Evolutionary conservation across 1,140 invertebrate genomes (phyloP).

Genomic region (Argopecten irradians): DNA sequence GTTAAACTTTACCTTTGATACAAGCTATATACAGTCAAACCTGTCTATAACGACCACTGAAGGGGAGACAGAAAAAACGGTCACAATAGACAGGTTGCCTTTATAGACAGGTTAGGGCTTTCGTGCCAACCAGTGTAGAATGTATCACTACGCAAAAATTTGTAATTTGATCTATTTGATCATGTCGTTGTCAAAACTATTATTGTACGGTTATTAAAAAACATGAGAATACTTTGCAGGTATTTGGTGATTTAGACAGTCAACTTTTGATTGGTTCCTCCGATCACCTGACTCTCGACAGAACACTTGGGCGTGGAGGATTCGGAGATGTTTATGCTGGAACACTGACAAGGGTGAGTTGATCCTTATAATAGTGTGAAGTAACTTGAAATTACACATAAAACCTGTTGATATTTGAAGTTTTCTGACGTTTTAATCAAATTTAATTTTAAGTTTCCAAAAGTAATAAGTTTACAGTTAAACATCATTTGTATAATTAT

Average conservation of each 20-base stretch:
- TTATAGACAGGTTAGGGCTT: too few relatives aligned
- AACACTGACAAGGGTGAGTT: conserved; percentile 72
- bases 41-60: too few relatives aligned
- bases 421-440: too few relatives aligned
- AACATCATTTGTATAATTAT: too few relatives aligned
- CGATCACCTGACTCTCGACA: conserved; percentile 87
- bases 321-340: conserved; percentile 98
- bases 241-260: conserved; percentile 92
- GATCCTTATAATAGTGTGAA: not conserved
- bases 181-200: not conserved
- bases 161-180: not conserved
- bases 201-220: not conserved
- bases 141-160: not conserved
- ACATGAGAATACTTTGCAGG: conserved; percentile 76
- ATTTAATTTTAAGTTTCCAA: too few relatives aligned
- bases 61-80: too few relatives aligned
- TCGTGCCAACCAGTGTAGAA: too few relatives aligned
- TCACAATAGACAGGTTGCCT: too few relatives aligned
- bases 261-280: conserved; percentile 85
- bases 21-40: not conserved
- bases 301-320: conserved; percentile 93
- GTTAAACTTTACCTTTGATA: not conserved
- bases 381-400: not conserved
- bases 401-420: not conserved
- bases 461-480: too few relatives aligned